phyloP scores from a whole-genome alignment of 1,140 invertebrate species.

The Drosophila bocqueti region DNA sequence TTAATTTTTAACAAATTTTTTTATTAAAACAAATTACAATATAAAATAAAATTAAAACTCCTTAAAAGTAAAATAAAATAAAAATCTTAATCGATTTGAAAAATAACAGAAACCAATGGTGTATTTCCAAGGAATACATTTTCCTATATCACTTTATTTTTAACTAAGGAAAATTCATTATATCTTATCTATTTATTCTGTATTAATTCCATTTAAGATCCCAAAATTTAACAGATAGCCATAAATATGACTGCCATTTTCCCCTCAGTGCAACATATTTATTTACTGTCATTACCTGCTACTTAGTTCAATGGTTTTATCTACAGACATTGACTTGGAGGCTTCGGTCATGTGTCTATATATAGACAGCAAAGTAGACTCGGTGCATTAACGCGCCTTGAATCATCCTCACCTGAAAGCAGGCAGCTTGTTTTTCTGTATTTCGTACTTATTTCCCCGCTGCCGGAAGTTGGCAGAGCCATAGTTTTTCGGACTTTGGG shows the following conservation, averaged over 20 bases:
- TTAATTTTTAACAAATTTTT: no score
- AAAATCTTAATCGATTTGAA: no score
- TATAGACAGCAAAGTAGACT: slow-evolving; percentile 47
- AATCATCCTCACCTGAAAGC: slow-evolving; percentile 54
- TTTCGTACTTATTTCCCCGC: not conserved
- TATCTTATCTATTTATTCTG: not conserved
- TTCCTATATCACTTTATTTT: no score
- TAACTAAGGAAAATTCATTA: no score
- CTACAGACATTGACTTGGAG: slow-evolving; percentile 47
- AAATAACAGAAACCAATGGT: no score
- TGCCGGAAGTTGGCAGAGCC: slow-evolving; percentile 70
- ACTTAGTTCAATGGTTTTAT: slow-evolving; percentile 56
- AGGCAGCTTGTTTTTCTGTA: slow-evolving; percentile 12
- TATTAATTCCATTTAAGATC: not conserved
- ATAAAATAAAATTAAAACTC: no score
- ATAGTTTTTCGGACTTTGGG: slow-evolving; percentile 25
- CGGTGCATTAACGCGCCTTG: slow-evolving; percentile 45
- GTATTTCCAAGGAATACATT: no score
- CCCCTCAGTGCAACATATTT: slow-evolving; percentile 22
- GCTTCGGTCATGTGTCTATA: slow-evolving; percentile 68
- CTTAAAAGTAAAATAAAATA: no score
- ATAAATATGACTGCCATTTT: not conserved
- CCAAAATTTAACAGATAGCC: no score
- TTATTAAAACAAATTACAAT: no score
- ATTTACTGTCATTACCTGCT: slow-evolving; percentile 37